phyloP scores from a whole-genome alignment of 2,888 invertebrate species.

The Priocnemis perturbator region DNA sequence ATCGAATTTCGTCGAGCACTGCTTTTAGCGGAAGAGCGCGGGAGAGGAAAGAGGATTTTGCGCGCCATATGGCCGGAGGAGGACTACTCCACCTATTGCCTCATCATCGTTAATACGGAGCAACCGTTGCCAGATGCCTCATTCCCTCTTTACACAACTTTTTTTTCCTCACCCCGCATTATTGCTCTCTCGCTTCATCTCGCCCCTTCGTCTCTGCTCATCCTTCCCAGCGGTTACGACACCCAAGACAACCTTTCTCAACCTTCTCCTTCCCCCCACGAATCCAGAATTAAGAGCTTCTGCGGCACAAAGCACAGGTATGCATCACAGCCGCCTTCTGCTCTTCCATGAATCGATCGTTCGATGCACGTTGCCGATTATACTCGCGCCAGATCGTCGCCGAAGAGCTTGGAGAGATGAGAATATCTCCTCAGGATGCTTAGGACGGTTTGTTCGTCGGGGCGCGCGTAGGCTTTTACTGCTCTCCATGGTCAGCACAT shows the following conservation, averaged over 20 bases:
- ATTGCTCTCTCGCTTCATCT: neutral
- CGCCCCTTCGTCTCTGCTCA: constrained; percentile 2
- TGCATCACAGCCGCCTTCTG: constrained; percentile 17
- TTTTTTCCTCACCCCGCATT: constrained; percentile 10
- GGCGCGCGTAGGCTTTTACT: too few relatives aligned
- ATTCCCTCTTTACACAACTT: constrained; percentile 50
- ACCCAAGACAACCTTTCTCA: constrained; percentile 5
- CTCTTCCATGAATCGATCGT: constrained; percentile 33
- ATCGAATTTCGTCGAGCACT: constrained; percentile 31
- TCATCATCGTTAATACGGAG: constrained; percentile 57
- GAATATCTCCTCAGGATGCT: too few relatives aligned
- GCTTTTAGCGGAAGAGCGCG: constrained; percentile 17
- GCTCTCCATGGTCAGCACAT: too few relatives aligned
- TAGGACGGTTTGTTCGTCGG: too few relatives aligned
- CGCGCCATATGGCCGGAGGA: constrained; percentile 48
- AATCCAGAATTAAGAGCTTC: constrained; percentile 40
- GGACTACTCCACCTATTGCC: constrained; percentile 28
- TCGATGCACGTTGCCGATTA: too few relatives aligned
- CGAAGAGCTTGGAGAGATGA: too few relatives aligned
- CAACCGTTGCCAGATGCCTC: constrained; percentile 51
- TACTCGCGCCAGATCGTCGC: too few relatives aligned
- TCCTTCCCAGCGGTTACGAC: constrained; percentile 5
- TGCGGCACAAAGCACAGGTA: constrained; percentile 30
- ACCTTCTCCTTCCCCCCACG: constrained; percentile 19
- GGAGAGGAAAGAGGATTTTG: constrained; percentile 5